Percentiles rank a stretch among this genome's conserved stretches.
These are phyloP conservation scores for Muscicapa striata DNA, from an alignment of 2,797 vertebrate genomes.

Conservation along the genomic window DNA sequence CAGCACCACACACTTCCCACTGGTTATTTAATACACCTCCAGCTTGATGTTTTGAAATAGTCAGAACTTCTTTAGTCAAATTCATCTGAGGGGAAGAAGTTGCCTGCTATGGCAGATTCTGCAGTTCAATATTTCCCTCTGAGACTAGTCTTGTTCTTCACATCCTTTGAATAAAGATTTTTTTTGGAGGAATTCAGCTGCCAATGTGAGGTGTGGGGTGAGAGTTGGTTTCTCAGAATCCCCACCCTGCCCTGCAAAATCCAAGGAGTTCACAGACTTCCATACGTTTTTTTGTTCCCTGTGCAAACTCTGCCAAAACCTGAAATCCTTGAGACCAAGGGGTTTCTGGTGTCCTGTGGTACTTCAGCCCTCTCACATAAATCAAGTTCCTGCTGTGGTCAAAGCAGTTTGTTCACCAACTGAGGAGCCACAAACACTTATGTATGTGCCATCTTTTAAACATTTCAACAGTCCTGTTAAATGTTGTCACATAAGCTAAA, in stretches of 20 bases:
- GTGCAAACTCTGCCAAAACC: not conserved
- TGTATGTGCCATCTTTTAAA: not conserved
- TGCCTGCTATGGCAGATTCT: not conserved
- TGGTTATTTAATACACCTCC: not conserved
- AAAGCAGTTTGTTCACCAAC: constrained; percentile 15
- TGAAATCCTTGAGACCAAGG: not conserved
- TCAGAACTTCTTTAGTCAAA: not conserved
- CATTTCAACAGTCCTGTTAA: not conserved
- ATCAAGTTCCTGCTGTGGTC: constrained; percentile 35
- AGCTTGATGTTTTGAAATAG: not conserved
- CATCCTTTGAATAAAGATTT: not conserved
- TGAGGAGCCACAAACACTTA: not conserved
- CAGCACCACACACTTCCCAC: not conserved
- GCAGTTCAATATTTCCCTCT: not conserved
- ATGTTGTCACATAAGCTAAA: not conserved
- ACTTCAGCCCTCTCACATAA: constrained; percentile 26
- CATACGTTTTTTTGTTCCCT: accelerated
- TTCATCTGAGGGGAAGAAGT: accelerated
- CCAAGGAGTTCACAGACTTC: not conserved
- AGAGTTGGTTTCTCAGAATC: not conserved
- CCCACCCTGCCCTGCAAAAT: not conserved
- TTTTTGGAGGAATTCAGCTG: not conserved
- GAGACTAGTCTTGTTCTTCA: not conserved
- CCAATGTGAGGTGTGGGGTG: not conserved
- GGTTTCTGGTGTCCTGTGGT: not conserved